A percentile compares a stretch with the other conserved stretches of the same genome.
Conservation (phyloP, 2,113 vertebrate genomes). For the Hemibagrus wyckioides region DNA sequence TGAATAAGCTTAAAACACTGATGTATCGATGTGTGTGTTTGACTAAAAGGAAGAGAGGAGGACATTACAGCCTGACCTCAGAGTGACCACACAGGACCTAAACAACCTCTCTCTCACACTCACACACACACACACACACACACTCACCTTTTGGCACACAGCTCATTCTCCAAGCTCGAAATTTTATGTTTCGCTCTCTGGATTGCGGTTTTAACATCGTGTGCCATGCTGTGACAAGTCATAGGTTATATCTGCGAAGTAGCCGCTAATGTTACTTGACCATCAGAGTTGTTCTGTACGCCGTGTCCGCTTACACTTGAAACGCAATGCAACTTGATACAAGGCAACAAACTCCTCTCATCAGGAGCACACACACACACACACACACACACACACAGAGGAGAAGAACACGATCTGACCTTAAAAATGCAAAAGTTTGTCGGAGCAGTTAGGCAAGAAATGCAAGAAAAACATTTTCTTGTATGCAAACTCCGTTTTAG, state of each 20-base stretch:
- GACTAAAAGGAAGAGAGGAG: neutral
- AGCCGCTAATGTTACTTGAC: neutral
- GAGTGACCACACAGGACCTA: neutral
- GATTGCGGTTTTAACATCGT: conserved; percentile 65
- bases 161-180: conserved; percentile 59
- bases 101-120: neutral
- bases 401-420: neutral
- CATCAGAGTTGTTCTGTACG: neutral
- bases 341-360: conserved; percentile 7
- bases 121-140: conserved; percentile 47
- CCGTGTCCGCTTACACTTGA: conserved; percentile 47
- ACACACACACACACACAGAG: neutral
- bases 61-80: neutral
- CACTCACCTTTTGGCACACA: conserved; percentile 48
- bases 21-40: neutral
- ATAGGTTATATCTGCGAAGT: conserved; percentile 48
- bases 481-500: neutral
- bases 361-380: conserved; percentile 7
- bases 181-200: conserved; percentile 69
- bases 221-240: conserved; percentile 59
- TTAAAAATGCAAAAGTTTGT: neutral
- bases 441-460: neutral
- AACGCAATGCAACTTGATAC: conserved; percentile 44
- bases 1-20: neutral
- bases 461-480: neutral